A percentile compares a stretch with the other conserved stretches of the same genome.
Evolutionary conservation across 2,113 vertebrate species (phyloP).

Genomic region (Drymodes brunneopygia): DNA sequence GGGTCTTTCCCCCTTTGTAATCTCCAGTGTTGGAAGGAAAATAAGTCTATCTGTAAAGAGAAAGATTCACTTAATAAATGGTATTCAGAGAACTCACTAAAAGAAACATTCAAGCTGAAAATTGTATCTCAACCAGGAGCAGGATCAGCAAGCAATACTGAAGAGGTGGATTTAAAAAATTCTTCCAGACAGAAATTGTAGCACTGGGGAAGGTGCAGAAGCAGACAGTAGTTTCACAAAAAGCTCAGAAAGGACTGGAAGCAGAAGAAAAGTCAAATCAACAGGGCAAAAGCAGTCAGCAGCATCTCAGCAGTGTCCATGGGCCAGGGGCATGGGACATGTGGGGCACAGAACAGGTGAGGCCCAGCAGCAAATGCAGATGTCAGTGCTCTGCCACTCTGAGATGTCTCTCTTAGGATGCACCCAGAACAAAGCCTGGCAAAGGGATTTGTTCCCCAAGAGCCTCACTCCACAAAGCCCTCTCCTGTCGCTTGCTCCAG

Average conservation of each 20-base stretch:
- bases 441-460: not conserved
- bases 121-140: not conserved
- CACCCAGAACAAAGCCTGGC: not conserved
- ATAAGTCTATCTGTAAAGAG: not conserved
- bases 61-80: not conserved
- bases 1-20: not conserved
- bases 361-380: not conserved
- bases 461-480: not conserved
- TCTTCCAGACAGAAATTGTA: not conserved
- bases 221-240: not conserved
- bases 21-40: not conserved
- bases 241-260: not conserved
- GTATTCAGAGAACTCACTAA: not conserved
- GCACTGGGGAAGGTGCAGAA: not conserved
- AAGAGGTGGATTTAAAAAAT: not conserved
- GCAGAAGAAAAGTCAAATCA: not conserved
- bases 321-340: not conserved
- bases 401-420: not conserved
- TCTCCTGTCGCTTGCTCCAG: not conserved
- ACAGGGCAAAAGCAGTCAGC: not conserved
- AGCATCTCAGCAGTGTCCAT: not conserved
- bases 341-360: fast-evolving
- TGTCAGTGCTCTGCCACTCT: not conserved
- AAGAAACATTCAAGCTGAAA: not conserved
- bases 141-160: not conserved